Conservation (phyloP, 2,113 vertebrate species). For the Aix galericulata region DNA sequence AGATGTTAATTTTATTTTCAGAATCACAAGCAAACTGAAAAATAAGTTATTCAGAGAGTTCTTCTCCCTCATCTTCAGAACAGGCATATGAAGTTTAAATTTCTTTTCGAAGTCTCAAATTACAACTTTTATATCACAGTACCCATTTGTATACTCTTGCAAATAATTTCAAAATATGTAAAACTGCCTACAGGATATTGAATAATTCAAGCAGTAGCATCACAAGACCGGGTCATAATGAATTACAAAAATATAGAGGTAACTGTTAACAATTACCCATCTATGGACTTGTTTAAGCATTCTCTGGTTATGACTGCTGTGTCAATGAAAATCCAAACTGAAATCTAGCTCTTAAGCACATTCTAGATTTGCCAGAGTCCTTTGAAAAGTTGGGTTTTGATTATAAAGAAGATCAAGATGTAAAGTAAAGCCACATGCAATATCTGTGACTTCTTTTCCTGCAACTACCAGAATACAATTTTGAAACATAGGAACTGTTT, state of each 20-base stretch:
- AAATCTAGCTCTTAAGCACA: neutral
- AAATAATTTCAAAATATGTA: neutral
- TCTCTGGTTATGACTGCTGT: neutral
- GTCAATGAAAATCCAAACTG: slow-evolving; percentile 8
- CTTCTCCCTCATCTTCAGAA: neutral
- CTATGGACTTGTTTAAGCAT: neutral
- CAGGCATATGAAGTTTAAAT: neutral
- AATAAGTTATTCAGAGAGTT: neutral
- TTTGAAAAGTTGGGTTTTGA: neutral
- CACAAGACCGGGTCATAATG: fast-evolving
- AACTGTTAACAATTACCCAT: neutral
- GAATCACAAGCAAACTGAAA: neutral
- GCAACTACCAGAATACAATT: neutral
- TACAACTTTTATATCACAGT: neutral
- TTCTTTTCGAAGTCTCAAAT: neutral
- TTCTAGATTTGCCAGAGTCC: neutral
- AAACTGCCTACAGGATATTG: neutral
- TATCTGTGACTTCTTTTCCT: neutral
- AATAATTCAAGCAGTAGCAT: neutral
- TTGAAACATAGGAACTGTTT: neutral
- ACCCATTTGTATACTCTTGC: neutral
- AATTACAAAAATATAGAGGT: neutral
- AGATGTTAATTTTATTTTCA: neutral
- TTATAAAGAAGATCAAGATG: slow-evolving; percentile 16
- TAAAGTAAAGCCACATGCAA: neutral